Evolutionary conservation across 2,797 vertebrate species (phyloP), one percentile per base, ranked within the genome.

Genomic region (Aythya fuligula): DNA sequence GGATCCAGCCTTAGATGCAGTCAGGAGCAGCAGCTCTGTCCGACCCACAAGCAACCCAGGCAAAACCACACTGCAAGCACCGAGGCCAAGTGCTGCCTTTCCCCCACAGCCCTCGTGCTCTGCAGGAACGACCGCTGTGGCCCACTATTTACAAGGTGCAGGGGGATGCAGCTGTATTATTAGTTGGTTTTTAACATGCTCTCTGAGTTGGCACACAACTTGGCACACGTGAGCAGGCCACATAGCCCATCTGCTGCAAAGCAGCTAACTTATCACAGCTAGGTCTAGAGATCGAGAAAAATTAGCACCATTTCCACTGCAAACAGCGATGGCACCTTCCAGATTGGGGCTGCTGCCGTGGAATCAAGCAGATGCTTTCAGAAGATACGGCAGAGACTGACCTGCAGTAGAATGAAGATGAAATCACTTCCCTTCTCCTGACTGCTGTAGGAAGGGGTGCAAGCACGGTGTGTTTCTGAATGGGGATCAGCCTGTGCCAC

Each of bases 401-500:
- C 41, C 38, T 11, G 16, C 11, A 32, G n/a, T 8, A 41, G 13
- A n/a, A 25, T n/a, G 70, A 61, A 61, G 22, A 60, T 34, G 76
- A 58, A 86, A 87, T 30, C 45, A 56, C 11, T 20, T 78, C n/a
- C 75, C 13, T 47, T 65, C 64, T 85, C 56, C 70, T 74, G 79
- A 65, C 53, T 58, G 21, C 69, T 30, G 64, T 38, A 56, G 30
- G 28, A 19, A 62, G 39, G 32, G 17, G 49, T 15, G 3, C 25
- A 45, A 56, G 34, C 1, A 16, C 1, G 0, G 3, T 16, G 12
- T 0, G 4, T 49, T 17, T 61, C 16, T 43, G n/a, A n/a, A 81
- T 5, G 6, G 32, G 28, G 28, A 62, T 36, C 18, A 36, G 27
- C 39, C 45, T 32, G 6, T 5, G 13, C 30, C 38, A 38, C 0